Percentiles rank a stretch among this genome's conserved stretches.
Conservation (phyloP, 2,113 vertebrate species). For the Paramormyrops kingsleyae region DNA sequence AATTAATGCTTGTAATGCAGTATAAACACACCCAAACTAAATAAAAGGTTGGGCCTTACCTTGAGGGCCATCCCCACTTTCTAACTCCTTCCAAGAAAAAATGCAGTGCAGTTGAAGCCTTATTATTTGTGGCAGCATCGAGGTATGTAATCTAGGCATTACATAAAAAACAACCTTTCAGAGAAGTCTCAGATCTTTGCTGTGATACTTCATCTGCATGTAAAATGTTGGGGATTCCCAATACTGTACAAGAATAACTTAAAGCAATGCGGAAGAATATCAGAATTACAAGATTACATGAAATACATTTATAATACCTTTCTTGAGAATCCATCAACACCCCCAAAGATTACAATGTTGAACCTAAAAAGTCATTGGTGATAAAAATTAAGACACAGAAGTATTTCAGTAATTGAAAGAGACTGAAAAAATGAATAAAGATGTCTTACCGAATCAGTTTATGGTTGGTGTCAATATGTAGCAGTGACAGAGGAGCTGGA, state of each 20-base stretch:
- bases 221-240: neutral
- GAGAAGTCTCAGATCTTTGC: neutral
- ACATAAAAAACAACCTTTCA: neutral
- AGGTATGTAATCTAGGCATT: neutral
- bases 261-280: neutral
- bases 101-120: neutral
- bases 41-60: neutral
- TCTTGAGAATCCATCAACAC: neutral
- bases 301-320: neutral
- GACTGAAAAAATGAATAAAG: neutral
- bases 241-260: neutral
- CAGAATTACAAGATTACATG: neutral
- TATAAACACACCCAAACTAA: neutral
- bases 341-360: neutral
- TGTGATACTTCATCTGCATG: neutral
- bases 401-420: neutral
- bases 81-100: neutral
- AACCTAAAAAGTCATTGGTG: neutral
- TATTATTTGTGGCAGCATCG: neutral
- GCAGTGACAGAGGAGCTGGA: neutral
- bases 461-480: neutral
- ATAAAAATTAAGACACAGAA: neutral
- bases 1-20: neutral
- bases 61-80: neutral
- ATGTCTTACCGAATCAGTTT: neutral